Conservation (phyloP, 2,113 vertebrate species). For the Hemibagrus wyckioides region DNA sequence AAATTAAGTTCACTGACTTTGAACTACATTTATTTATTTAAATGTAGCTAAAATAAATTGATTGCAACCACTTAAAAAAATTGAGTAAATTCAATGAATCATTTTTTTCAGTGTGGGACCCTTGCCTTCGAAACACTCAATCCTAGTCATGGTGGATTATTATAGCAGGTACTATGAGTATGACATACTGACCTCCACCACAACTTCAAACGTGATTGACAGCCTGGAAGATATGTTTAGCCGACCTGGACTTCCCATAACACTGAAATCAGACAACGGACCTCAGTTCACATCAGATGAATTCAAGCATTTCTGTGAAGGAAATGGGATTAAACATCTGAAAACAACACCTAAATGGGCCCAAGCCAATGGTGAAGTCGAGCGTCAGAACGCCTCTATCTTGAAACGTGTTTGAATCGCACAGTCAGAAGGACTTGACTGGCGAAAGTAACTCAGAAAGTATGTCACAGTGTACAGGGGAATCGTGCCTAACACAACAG, state of each 20-base stretch:
- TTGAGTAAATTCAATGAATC: too few species aligned
- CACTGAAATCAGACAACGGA: slow-evolving; percentile 32
- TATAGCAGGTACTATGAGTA: not conserved
- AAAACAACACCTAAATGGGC: slow-evolving; percentile 43
- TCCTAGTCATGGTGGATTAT: too few species aligned
- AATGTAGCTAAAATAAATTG: too few species aligned
- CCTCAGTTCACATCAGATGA: slow-evolving; percentile 36
- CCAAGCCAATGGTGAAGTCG: slow-evolving; percentile 45
- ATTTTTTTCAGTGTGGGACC: too few species aligned
- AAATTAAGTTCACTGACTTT: too few species aligned
- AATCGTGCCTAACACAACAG: slow-evolving; percentile 33
- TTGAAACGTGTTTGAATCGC: slow-evolving; percentile 38
- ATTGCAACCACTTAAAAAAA: too few species aligned
- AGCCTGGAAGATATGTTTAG: slow-evolving; percentile 37
- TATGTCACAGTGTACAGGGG: slow-evolving; percentile 38
- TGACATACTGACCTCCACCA: slow-evolving; percentile 39
- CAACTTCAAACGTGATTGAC: slow-evolving; percentile 33
- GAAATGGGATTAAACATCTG: slow-evolving; percentile 40
- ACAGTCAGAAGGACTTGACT: slow-evolving; percentile 35
- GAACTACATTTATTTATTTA: too few species aligned
- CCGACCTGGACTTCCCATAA: slow-evolving; percentile 33
- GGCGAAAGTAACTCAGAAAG: slow-evolving; percentile 31
- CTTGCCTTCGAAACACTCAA: too few species aligned
- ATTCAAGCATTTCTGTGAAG: slow-evolving; percentile 10
- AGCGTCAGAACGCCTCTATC: slow-evolving; percentile 35